Evolutionary conservation across 2,888 invertebrate species (phyloP), one percentile per base, ranked within the genome.

Genomic region (Gymnoscelis rufifasciata): DNA sequence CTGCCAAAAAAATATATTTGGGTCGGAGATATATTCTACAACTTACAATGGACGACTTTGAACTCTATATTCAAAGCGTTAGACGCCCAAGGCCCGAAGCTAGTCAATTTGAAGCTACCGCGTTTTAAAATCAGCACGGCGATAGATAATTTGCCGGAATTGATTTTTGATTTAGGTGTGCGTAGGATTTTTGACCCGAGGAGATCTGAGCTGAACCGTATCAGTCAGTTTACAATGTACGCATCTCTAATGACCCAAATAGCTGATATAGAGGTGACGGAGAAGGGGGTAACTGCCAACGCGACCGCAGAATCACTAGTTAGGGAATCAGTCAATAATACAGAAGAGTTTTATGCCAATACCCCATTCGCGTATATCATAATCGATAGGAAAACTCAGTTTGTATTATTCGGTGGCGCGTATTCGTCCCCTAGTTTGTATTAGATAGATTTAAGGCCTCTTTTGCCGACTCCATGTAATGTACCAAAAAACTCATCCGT

Each of bases 161-260:
- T 83, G 23, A 13, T 83, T 0, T 59, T 57, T 27, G 83, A 84
- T 62, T 79, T 83, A 78, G 83, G 83, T 0, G 60, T 81, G 0
- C 64, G 52, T 27, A 71, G 66, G n/a, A 61, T 82, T n/a, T 84
- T 84, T 48, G 52, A 75, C 46, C 74, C 73, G 1, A 53, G 66
- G 0, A 12, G 56, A 8, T 74, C 81, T 1, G 68, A 82, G 13
- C 62, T 83, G 1, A 57, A 53, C 0, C 64, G 66, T 12, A 76
- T 83, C 5, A 80, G 74, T 60, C 60, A 74, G 42, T 74, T 63
- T 30, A 62, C 57, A 4, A 57, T 78, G 40, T 60, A 70, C n/a
- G 67, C 68, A 0, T 81, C 83, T 0, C 23, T 76, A 0, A 75
- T 83, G 68, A 71, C 66, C 0, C 83, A 83, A 52, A 56, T 66